Evolutionary conservation across 2,113 vertebrate genomes (phyloP), one percentile per base, ranked within the genome.

Genomic region (Tachysurus vachellii): DNA sequence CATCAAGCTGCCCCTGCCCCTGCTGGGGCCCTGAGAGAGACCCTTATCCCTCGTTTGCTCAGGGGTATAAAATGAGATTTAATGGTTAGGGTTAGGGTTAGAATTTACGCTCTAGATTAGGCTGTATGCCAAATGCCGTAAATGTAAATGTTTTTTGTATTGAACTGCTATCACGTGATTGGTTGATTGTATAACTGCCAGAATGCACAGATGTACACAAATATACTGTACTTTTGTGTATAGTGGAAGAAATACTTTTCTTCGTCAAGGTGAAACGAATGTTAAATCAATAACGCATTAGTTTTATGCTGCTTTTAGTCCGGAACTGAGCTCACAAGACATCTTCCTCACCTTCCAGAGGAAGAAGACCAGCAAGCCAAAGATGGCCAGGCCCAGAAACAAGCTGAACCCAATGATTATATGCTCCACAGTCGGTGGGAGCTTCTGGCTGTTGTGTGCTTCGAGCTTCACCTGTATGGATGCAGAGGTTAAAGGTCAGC

Each of bases 311-410:
- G 70, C 19, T 47, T 21, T 44, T 73, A 54, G 14, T 53, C 47
- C 7, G 75, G 26, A 16, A 7, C 50, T 17, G 50, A 14, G 26
- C 9, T n/a, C 14, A 21, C 17, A 83, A 56, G 28, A 12, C 54
- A 9, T 42, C 31, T 14, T 81, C 85, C 92, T 87, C 94, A 99
- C 98, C 97, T 98, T 98, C 97, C 96, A 97, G 87, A 99, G 93
- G 84, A 95, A 83, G 89, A 94, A 94, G 13, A 97, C 96, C 90
- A 98, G 95, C 44, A 96, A 21, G 62, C 94, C 86, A 88, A 99
- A 93, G 90, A 98, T 95, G 62, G 88, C 14, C 80, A 99, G 82
- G 26, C 98, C 97, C 87, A 97, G 0, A 28, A 95, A 16, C 90
- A 98, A 94, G 87, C 98, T 96, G 59, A 94, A 89, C 28, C 91